These are phyloP conservation scores for Salvelinus sp. DNA, from an alignment of 2,113 vertebrate species.

Conservation along the genomic window DNA sequence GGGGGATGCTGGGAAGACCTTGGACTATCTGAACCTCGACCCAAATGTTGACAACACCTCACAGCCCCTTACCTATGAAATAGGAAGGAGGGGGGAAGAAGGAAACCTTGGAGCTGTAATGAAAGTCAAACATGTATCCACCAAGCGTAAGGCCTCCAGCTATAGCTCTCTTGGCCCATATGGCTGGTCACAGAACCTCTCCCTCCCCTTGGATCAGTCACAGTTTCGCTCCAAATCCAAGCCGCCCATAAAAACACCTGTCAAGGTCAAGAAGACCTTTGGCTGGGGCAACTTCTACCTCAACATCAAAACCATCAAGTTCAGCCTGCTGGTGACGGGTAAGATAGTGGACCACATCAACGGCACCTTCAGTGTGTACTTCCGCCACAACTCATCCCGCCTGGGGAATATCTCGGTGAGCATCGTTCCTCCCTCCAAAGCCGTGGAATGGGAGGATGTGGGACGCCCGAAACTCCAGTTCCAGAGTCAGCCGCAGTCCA, in stretches of 20 bases:
- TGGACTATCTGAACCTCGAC: constrained; percentile 28
- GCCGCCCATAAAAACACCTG: constrained; percentile 52
- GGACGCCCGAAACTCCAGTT: constrained; percentile 41
- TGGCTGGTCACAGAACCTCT: constrained; percentile 65
- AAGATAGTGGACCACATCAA: constrained; percentile 80
- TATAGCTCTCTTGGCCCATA: constrained; percentile 53
- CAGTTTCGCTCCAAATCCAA: constrained; percentile 62
- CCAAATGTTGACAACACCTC: neutral
- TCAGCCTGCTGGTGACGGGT: constrained; percentile 76
- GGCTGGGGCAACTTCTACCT: constrained; percentile 79
- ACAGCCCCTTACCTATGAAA: neutral
- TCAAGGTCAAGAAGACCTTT: constrained; percentile 77
- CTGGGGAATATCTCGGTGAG: constrained; percentile 77
- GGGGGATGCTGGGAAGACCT: constrained; percentile 38
- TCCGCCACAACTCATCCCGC: constrained; percentile 77
- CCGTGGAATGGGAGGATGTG: constrained; percentile 67
- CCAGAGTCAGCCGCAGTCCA: constrained; percentile 47
- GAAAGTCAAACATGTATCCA: constrained; percentile 63
- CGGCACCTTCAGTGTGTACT: constrained; percentile 78
- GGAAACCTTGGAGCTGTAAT: constrained; percentile 40
- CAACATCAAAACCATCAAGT: constrained; percentile 75
- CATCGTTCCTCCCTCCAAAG: constrained; percentile 75
- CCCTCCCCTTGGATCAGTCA: constrained; percentile 62
- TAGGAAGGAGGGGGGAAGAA: neutral
- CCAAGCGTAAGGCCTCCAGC: constrained; percentile 60